Evolutionary conservation across 35 echinoderm and acorn worm species (phyloP), one percentile per base, ranked within the genome.

Genomic region (Acanthaster planci): DNA sequence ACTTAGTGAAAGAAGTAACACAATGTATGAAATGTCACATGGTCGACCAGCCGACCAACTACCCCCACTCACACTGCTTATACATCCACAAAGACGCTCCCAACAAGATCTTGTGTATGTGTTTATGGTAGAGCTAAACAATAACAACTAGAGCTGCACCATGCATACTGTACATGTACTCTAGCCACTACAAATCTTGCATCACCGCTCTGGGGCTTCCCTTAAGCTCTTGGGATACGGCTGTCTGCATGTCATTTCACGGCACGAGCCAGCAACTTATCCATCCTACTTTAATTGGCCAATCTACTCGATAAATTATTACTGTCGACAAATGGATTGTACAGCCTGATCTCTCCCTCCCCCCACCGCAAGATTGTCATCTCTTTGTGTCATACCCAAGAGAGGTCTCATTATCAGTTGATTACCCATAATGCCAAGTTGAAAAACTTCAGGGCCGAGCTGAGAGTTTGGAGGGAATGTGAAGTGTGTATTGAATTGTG

Each of bases 351-450:
- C 59, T 8, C 64, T 29, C 34, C 15, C 64, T 14, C 23, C 23
- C 64, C 64, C 34, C 23, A 31, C 64, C 64, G 14, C 34, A 60
- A 72, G 2, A 35, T 23, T 29, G 26, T 72, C 18, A 72, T 34
- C 34, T 21, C 64, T 72, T 34, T 34, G 21, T n/a, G n/a, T n/a
- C n/a, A n/a, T n/a, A n/a, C n/a, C n/a, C n/a, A n/a, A n/a, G n/a
- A 29, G 64, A 72, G 26, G 64, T 21, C 64, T 72, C 64, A 72
- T 72, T 72, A 72, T 26, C 64, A 19, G 26, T 72, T 72, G 64
- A 72, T 72, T 72, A 72, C 64, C 64, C 64, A 72, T 72, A 72
- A 72, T 72, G 64, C 64, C 23, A 34, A 34, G 64, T 19, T 72
- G 26, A 34, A 72, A 31, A 67, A 72, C 64, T 72, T 72, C 34